phyloP scores from a whole-genome alignment of 1,140 invertebrate genomes.

The Ceratosolen solmsi region DNA sequence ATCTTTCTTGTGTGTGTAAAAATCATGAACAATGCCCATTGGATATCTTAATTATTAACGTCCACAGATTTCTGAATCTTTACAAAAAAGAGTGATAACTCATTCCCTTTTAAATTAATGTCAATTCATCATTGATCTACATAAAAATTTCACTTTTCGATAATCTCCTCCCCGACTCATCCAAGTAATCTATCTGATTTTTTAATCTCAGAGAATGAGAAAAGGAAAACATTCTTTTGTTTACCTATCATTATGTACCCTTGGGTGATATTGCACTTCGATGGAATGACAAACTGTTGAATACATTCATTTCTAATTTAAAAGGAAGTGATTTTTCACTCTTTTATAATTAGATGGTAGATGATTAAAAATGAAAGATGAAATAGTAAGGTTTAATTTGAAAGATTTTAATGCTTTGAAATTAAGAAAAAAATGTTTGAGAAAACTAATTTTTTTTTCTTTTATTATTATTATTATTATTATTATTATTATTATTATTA shows the following conservation, averaged over 20 bases:
- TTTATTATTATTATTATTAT: too few species aligned
- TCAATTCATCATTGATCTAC: not conserved
- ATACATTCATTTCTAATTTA: not conserved
- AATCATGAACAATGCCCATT: not conserved
- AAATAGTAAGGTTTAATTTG: not conserved
- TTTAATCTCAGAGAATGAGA: not conserved
- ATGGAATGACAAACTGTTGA: constrained; percentile 13
- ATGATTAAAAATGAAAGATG: not conserved
- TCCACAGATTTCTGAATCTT: not conserved
- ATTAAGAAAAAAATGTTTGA: not conserved
- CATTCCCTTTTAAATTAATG: not conserved
- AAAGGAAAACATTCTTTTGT: not conserved
- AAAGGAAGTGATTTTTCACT: not conserved
- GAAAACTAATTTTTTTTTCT: not conserved
- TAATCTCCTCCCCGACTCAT: not conserved
- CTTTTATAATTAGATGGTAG: not conserved
- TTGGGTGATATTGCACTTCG: not conserved
- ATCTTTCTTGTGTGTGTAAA: not conserved
- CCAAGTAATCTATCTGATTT: not conserved
- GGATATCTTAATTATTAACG: not conserved
- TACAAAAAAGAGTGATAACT: not conserved
- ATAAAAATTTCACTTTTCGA: not conserved
- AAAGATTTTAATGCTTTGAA: not conserved
- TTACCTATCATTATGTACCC: not conserved
- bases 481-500: too few species aligned